Percentiles rank a stretch among this genome's conserved stretches.
These are phyloP conservation scores for Platycheirus albimanus DNA, from an alignment of 2,888 invertebrate species.

Conservation along the genomic window DNA sequence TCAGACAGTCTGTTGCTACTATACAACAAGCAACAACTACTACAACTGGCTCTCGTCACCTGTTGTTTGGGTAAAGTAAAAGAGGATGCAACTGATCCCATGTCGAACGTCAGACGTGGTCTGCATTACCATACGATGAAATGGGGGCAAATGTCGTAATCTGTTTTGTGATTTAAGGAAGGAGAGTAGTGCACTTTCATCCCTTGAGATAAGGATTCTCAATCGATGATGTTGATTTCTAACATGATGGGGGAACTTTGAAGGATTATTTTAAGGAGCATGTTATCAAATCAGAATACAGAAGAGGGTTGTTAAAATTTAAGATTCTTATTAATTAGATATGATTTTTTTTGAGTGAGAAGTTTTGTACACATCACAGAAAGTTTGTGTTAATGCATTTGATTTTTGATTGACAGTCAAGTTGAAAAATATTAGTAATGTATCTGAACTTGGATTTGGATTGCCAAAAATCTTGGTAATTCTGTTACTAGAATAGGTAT, in stretches of 20 bases:
- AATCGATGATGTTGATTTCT: conserved; percentile 29
- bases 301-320: conserved; percentile 5
- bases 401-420: background rate
- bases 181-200: conserved; percentile 4
- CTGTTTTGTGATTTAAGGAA: conserved; percentile 43
- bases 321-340: conserved; percentile 25
- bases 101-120: conserved; percentile 29
- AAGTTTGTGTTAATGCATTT: background rate
- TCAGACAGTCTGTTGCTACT: conserved; percentile 21
- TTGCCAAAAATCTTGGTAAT: too few relatives aligned
- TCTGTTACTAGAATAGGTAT: too few relatives aligned
- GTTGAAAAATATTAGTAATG: background rate
- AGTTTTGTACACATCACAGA: background rate
- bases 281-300: conserved; percentile 14
- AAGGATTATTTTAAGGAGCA: conserved; percentile 27
- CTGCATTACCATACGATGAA: conserved; percentile 19
- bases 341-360: background rate
- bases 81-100: conserved; percentile 41
- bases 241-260: background rate
- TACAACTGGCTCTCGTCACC: conserved; percentile 25
- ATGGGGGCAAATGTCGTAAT: conserved; percentile 35
- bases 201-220: conserved; percentile 9
- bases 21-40: background rate
- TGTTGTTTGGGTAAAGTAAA: conserved; percentile 45
- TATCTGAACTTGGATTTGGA: too few relatives aligned